Percentiles rank a stretch among this genome's conserved stretches.
phyloP scores from a whole-genome alignment of 2,797 vertebrate species.

The Neosilurus mollespiculum region DNA sequence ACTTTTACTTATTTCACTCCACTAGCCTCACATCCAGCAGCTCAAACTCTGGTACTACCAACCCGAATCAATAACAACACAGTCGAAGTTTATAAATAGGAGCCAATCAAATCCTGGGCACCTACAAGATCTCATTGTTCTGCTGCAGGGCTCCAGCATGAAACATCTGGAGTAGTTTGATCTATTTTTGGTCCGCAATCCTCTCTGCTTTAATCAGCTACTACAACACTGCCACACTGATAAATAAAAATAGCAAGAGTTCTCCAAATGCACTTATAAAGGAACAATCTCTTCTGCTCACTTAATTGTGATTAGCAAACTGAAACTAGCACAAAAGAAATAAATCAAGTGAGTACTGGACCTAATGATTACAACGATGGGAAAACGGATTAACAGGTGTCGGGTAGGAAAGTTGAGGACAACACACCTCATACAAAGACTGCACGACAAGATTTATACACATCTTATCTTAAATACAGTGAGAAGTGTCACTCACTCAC shows the following conservation, averaged over 20 bases:
- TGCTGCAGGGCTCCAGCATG: slow-evolving; percentile 9
- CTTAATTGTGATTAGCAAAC: slow-evolving; percentile 2
- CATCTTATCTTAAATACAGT: neutral
- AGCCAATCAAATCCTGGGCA: slow-evolving; percentile 15
- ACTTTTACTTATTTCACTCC: slow-evolving; percentile 1
- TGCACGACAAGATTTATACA: neutral
- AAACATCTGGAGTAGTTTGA: slow-evolving; percentile 30
- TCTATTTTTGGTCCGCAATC: slow-evolving; percentile 16
- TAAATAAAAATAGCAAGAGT: slow-evolving; percentile 1
- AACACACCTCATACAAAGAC: neutral
- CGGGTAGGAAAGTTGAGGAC: no score
- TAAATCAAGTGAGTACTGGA: neutral
- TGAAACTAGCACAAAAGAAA: neutral
- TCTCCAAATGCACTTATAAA: slow-evolving; percentile 15
- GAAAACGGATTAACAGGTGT: no score
- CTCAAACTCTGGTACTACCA: slow-evolving; percentile 4
- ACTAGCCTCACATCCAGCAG: neutral
- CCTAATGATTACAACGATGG: no score
- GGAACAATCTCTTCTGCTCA: neutral
- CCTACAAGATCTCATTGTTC: slow-evolving; percentile 23
- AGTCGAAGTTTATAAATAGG: slow-evolving; percentile 31
- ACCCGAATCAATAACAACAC: slow-evolving; percentile 26
- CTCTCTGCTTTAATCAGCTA: slow-evolving; percentile 23
- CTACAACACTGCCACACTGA: slow-evolving; percentile 6
- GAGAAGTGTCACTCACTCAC: no score